phyloP scores from a whole-genome alignment of 2,113 vertebrate genomes.

The Okapia johnstoni region DNA sequence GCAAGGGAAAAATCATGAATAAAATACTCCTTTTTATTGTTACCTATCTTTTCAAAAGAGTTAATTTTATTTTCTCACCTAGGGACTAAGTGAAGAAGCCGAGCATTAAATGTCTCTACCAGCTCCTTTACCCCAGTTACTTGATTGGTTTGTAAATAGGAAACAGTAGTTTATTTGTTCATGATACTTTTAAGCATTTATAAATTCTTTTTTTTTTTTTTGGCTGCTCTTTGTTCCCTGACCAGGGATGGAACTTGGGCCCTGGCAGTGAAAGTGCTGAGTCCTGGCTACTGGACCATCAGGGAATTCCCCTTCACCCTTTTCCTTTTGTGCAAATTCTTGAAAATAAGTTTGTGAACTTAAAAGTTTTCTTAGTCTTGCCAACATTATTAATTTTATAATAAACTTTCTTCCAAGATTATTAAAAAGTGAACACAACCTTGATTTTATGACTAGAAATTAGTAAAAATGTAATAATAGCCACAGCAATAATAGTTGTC shows the following conservation, averaged over 20 bases:
- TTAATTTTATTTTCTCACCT: neutral
- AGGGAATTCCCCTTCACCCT: neutral
- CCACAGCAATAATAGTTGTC: neutral
- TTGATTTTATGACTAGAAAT: neutral
- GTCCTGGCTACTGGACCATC: neutral
- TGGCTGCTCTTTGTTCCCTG: neutral
- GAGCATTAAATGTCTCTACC: neutral
- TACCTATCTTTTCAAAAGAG: neutral
- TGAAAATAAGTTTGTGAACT: neutral
- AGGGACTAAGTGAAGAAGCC: neutral
- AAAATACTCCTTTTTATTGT: neutral
- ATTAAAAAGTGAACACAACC: neutral
- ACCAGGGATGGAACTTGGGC: neutral
- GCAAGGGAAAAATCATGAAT: neutral
- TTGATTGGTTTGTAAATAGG: neutral
- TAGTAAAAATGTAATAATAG: neutral
- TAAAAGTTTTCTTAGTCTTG: neutral
- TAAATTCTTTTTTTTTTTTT: neutral
- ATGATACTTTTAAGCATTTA: neutral
- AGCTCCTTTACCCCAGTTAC: neutral
- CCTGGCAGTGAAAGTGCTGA: neutral
- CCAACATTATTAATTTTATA: neutral
- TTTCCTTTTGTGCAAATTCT: neutral
- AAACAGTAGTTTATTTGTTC: neutral
- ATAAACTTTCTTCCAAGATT: slow-evolving; percentile 1